Base-by-base conservation (phyloP, 2,888 invertebrate genomes). In the Sussaba pulchella region DNA sequence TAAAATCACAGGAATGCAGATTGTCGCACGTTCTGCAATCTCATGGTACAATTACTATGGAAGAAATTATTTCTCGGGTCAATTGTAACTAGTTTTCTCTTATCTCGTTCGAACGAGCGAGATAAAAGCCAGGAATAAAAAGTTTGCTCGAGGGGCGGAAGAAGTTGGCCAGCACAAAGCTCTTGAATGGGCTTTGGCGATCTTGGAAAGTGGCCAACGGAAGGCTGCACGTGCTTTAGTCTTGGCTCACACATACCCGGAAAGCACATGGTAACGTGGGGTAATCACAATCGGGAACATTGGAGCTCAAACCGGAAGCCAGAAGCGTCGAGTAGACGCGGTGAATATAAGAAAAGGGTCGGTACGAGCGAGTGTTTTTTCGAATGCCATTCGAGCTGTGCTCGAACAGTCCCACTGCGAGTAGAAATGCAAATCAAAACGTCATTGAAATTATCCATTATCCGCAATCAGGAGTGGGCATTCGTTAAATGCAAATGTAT, bases 271-370 rank as follows among this genome's bases (percentile, higher is more conserved):
- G 47, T 64, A 52, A 52, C 61, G 41, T 47, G 31, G 39, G 31
- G n/a, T 50, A 77, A 71, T 77, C 57, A 71, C 71, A 71, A 77
- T 70, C 59, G 43, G 39, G 45, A 47, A 19, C 26, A 50, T 12
- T 43, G n/a, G n/a, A n/a, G n/a, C n/a, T n/a, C n/a, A n/a, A n/a
- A n/a, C n/a, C n/a, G n/a, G n/a, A n/a, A n/a, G n/a, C n/a, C n/a
- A n/a, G n/a, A n/a, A n/a, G n/a, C n/a, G n/a, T n/a, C n/a, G n/a
- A n/a, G n/a, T n/a, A n/a, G n/a, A n/a, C n/a, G n/a, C n/a, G n/a
- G n/a, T n/a, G n/a, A n/a, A n/a, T n/a, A n/a, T n/a, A n/a, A n/a
- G n/a, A n/a, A n/a, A n/a, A n/a, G n/a, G n/a, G n/a, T n/a, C n/a
- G n/a, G n/a, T n/a, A n/a, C n/a, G n/a, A n/a, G n/a, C n/a, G n/a